phyloP scores from a whole-genome alignment of 2,888 invertebrate genomes.

The Heliconius ethilla region DNA sequence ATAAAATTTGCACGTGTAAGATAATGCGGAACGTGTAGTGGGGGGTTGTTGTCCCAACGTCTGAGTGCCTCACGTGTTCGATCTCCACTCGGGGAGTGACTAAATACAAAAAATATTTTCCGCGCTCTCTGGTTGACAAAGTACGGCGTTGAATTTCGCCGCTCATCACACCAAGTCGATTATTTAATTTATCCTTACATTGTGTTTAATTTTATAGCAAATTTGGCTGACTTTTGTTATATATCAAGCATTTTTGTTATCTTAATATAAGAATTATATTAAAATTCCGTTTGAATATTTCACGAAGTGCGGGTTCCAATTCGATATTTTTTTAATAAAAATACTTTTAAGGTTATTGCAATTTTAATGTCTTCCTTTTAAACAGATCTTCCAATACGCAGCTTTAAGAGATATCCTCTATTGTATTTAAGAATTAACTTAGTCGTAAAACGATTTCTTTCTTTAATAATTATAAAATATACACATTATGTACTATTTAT shows the following conservation, averaged over 20 bases:
- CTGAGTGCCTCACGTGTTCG: not conserved
- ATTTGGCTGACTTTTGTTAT: not conserved
- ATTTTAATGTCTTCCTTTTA: slow-evolving; percentile 25
- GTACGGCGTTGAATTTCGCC: too few species aligned
- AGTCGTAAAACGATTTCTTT: slow-evolving; percentile 29
- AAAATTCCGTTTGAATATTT: not conserved
- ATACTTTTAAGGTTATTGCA: not conserved
- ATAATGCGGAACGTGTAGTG: not conserved
- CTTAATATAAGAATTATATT: not conserved
- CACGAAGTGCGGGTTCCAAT: not conserved
- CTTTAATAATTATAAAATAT: slow-evolving; percentile 7
- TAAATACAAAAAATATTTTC: not conserved
- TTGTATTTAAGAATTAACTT: not conserved
- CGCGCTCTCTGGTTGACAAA: not conserved
- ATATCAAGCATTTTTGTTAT: not conserved
- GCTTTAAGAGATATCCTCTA: slow-evolving; percentile 33
- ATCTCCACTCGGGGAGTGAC: not conserved
- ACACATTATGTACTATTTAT: slow-evolving; percentile 2
- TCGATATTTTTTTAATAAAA: not conserved
- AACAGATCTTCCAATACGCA: slow-evolving; percentile 38
- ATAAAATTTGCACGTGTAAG: not conserved
- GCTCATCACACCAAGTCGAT: not conserved
- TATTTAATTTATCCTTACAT: too few species aligned
- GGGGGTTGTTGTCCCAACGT: too few species aligned
- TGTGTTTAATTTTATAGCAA: not conserved